A percentile compares a stretch with the other conserved stretches of the same genome.
phyloP scores from a whole-genome alignment of 2,888 invertebrate species.

The Lissonota sp. region DNA sequence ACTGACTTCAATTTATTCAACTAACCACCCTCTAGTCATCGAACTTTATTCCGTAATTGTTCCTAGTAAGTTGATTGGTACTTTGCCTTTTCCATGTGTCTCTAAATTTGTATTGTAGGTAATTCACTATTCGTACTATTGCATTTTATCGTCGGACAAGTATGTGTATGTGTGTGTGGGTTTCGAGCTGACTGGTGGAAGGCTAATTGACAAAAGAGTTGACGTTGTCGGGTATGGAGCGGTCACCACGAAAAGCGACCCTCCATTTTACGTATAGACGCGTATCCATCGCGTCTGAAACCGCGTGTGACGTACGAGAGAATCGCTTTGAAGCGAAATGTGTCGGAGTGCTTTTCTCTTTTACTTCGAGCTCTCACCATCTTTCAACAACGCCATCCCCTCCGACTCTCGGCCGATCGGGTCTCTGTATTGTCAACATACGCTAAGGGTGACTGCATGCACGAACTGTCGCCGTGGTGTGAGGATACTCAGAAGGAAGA shows the following conservation, averaged over 20 bases:
- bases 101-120: slow-evolving; percentile 44
- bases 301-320: slow-evolving; percentile 30
- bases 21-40: slow-evolving; percentile 26
- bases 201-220: slow-evolving; percentile 68
- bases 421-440: slow-evolving; percentile 48
- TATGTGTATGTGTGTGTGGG: slow-evolving; percentile 7
- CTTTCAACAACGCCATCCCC: slow-evolving; percentile 70
- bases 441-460: slow-evolving; percentile 12
- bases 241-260: slow-evolving; percentile 38
- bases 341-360: slow-evolving; percentile 42
- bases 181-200: slow-evolving; percentile 20
- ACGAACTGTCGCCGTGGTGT: not conserved
- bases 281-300: slow-evolving; percentile 11
- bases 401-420: slow-evolving; percentile 33
- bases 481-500: slow-evolving; percentile 26
- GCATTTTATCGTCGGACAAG: slow-evolving; percentile 2
- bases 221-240: slow-evolving; percentile 54
- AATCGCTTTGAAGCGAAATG: slow-evolving; percentile 60
- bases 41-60: slow-evolving; percentile 58
- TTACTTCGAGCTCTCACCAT: slow-evolving; percentile 66
- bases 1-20: slow-evolving; percentile 56
- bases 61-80: not conserved
- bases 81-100: not conserved
- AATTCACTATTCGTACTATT: slow-evolving; percentile 28
- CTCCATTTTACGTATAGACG: slow-evolving; percentile 23